Conservation (phyloP, 2,888 invertebrate genomes). For the Aleiodes alternator region DNA sequence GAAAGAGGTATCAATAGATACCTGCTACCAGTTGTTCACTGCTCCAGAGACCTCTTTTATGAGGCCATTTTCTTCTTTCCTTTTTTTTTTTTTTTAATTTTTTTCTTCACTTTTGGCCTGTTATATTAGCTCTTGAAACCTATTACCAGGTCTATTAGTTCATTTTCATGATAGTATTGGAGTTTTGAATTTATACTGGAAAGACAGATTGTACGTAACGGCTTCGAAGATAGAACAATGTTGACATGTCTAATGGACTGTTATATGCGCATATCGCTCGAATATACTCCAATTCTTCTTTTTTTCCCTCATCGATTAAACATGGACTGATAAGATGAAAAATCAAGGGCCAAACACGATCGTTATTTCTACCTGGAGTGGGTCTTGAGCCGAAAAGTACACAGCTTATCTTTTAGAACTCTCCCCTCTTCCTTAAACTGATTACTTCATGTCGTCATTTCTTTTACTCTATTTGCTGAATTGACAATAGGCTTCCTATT, state of each 20-base stretch:
- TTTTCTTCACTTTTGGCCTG: slow-evolving; percentile 28
- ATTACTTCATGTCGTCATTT: background rate
- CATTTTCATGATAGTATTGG: slow-evolving; percentile 32
- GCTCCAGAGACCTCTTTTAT: background rate
- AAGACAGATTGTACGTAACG: slow-evolving; percentile 63
- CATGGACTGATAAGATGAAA: slow-evolving; percentile 21
- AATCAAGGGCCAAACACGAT: slow-evolving; percentile 8
- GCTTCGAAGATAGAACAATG: slow-evolving; percentile 62
- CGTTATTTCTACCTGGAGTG: background rate
- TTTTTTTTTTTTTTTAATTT: background rate
- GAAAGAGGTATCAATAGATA: background rate
- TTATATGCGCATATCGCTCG: slow-evolving; percentile 51
- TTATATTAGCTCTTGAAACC: slow-evolving; percentile 62
- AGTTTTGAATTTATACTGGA: slow-evolving; percentile 44
- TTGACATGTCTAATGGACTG: slow-evolving; percentile 70
- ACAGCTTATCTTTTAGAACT: slow-evolving; percentile 13
- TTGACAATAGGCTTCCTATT: background rate
- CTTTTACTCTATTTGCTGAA: background rate
- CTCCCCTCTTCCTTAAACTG: too few relatives aligned
- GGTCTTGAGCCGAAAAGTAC: slow-evolving; percentile 24
- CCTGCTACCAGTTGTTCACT: background rate
- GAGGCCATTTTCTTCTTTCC: slow-evolving; percentile 13
- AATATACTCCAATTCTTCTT: slow-evolving; percentile 43
- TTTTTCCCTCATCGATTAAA: slow-evolving; percentile 13
- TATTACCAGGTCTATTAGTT: slow-evolving; percentile 60